phyloP scores from a whole-genome alignment of 92 coral and sea anemone genomes.

The Galaxea fascicularis region DNA sequence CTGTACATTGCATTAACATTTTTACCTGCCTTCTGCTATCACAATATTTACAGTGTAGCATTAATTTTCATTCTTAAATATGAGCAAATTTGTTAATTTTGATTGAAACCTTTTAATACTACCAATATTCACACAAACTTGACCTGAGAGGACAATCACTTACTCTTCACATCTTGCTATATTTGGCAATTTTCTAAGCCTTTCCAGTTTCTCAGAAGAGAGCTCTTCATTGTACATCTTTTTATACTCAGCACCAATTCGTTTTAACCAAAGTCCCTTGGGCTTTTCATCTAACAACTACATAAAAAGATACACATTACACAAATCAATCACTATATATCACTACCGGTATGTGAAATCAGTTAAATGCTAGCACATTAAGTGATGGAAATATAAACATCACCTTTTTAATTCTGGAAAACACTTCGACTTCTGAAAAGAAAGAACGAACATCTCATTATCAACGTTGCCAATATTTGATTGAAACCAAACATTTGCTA shows the following conservation, averaged over 20 bases:
- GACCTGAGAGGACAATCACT: constrained; percentile 2
- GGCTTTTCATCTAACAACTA: constrained; percentile 69
- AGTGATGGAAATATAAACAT: neutral
- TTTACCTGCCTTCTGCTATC: no score
- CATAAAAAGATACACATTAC: neutral
- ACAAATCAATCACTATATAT: no score
- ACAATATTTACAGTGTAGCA: no score
- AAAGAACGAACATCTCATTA: neutral
- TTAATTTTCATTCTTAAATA: no score
- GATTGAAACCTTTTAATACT: no score
- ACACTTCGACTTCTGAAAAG: constrained; percentile 30
- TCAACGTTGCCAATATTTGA: neutral
- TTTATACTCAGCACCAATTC: constrained; percentile 75
- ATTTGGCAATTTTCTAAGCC: constrained; percentile 62
- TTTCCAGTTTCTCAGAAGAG: constrained; percentile 48
- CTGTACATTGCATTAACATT: no score
- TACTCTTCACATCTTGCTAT: constrained; percentile 76
- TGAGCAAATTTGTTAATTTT: no score
- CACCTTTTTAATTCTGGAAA: constrained; percentile 43
- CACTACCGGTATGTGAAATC: neutral
- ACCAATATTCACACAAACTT: no score
- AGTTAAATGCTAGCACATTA: neutral
- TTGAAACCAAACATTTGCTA: neutral
- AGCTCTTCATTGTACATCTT: constrained; percentile 64
- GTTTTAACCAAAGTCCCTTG: constrained; percentile 81